phyloP scores from a whole-genome alignment of 1,140 invertebrate genomes.

The Nylanderia fulva region DNA sequence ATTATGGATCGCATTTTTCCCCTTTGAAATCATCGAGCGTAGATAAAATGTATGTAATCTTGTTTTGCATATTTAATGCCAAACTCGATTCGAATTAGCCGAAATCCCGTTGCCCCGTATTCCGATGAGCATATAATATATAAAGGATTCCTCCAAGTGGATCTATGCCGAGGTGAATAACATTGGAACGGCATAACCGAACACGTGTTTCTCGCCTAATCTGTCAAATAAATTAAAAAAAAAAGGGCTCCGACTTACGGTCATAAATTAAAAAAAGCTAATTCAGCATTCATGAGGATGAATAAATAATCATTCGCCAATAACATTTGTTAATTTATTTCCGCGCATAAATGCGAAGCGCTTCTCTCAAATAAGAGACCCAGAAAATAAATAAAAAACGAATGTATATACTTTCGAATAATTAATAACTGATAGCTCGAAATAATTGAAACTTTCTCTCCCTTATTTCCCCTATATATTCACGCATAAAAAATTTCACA shows the following conservation, averaged over 20 bases:
- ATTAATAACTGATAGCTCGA: not conserved
- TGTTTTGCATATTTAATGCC: not conserved
- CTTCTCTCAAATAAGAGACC: not conserved
- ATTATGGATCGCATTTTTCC: not conserved
- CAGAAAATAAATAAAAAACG: not conserved
- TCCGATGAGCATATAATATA: not conserved
- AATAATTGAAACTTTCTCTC: not conserved
- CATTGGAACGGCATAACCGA: slow-evolving; percentile 6
- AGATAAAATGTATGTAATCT: not conserved
- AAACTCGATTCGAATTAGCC: slow-evolving; percentile 7
- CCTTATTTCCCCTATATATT: not conserved
- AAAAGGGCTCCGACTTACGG: not conserved
- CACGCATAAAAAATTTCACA: not conserved
- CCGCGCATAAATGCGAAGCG: not conserved
- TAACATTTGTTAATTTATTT: not conserved
- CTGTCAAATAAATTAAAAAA: not conserved
- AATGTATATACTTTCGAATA: no score
- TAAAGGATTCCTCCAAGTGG: slow-evolving; percentile 8
- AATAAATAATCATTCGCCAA: not conserved
- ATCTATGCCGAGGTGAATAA: slow-evolving; percentile 32
- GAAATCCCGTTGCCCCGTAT: slow-evolving; percentile 29
- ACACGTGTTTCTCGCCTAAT: not conserved
- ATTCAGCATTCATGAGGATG: not conserved
- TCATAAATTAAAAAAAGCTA: slow-evolving; percentile 9
- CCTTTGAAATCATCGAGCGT: not conserved